Percentiles rank a stretch among this genome's conserved stretches.
Conservation (phyloP, 1,140 invertebrate genomes). For the Sitodiplosis mosellana region DNA sequence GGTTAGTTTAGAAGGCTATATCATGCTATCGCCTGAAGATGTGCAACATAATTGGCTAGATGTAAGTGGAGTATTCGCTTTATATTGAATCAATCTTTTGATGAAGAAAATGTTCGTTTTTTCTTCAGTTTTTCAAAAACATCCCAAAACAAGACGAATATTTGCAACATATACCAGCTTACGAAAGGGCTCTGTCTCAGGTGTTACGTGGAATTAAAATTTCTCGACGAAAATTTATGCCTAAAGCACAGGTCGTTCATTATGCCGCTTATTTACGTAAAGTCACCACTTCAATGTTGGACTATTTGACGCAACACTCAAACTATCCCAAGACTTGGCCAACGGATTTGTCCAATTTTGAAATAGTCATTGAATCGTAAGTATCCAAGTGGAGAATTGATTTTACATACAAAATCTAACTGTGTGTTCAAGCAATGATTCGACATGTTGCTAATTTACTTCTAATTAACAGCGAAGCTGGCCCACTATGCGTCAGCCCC, state of each 20-base stretch:
- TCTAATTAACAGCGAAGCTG: slow-evolving; percentile 79
- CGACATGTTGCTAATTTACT: slow-evolving; percentile 13
- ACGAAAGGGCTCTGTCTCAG: slow-evolving; percentile 66
- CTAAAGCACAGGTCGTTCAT: slow-evolving; percentile 60
- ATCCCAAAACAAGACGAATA: slow-evolving; percentile 54
- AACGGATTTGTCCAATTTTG: slow-evolving; percentile 43
- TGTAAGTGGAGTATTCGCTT: slow-evolving; percentile 30
- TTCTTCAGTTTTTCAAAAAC: slow-evolving; percentile 56
- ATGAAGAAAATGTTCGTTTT: background rate
- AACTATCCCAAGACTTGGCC: slow-evolving; percentile 57
- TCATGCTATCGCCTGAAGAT: slow-evolving; percentile 77
- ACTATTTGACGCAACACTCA: slow-evolving; percentile 45
- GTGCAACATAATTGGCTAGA: slow-evolving; percentile 80
- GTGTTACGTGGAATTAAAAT: slow-evolving; percentile 66
- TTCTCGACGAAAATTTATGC: slow-evolving; percentile 77
- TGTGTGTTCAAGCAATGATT: too few species aligned
- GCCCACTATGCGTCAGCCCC: slow-evolving; percentile 80
- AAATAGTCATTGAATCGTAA: slow-evolving; percentile 83
- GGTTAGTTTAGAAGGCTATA: slow-evolving; percentile 68
- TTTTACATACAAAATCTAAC: slow-evolving; percentile 1
- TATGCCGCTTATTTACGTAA: slow-evolving; percentile 67
- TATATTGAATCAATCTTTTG: background rate
- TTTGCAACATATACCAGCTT: slow-evolving; percentile 53
- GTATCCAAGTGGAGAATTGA: slow-evolving; percentile 19
- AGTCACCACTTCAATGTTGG: slow-evolving; percentile 62